phyloP scores from a whole-genome alignment of 2,797 vertebrate genomes.

The Eremophila alpestris region DNA sequence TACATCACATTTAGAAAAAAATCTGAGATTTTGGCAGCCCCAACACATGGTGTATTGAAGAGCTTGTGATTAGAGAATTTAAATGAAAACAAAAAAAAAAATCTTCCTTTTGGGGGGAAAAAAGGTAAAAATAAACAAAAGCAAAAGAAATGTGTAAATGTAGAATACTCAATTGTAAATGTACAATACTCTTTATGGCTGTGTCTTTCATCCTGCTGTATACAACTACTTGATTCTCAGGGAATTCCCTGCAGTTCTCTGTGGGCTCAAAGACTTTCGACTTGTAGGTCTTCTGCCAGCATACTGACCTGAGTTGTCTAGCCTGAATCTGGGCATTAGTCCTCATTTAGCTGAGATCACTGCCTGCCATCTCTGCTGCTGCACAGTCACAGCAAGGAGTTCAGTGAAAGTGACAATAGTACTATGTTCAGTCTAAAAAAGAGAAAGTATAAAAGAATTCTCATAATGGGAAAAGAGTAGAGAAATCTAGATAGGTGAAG shows the following conservation, averaged over 20 bases:
- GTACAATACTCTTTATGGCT: not conserved
- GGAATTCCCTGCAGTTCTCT: not conserved
- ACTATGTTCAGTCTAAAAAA: not conserved
- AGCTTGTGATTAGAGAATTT: not conserved
- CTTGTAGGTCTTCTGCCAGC: not conserved
- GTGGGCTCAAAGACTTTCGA: not conserved
- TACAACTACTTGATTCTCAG: not conserved
- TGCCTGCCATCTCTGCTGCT: not conserved
- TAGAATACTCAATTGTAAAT: not conserved
- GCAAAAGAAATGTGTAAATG: rapidly evolving
- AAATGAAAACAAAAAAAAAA: not conserved
- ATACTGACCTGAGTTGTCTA: not conserved
- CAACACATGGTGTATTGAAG: not conserved
- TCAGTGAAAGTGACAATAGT: not conserved
- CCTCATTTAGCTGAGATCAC: not conserved
- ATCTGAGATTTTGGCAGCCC: not conserved
- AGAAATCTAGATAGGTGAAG: not conserved
- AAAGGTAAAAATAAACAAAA: not conserved
- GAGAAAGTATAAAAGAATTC: not conserved
- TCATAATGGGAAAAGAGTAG: not conserved
- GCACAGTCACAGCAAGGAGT: not conserved
- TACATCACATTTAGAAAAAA: not conserved
- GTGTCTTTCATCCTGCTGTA: not conserved
- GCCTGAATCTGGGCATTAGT: not conserved
- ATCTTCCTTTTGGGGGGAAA: not conserved